Evolutionary conservation across 2,113 vertebrate genomes (phyloP).

Genomic region (Centrocercus urophasianus): DNA sequence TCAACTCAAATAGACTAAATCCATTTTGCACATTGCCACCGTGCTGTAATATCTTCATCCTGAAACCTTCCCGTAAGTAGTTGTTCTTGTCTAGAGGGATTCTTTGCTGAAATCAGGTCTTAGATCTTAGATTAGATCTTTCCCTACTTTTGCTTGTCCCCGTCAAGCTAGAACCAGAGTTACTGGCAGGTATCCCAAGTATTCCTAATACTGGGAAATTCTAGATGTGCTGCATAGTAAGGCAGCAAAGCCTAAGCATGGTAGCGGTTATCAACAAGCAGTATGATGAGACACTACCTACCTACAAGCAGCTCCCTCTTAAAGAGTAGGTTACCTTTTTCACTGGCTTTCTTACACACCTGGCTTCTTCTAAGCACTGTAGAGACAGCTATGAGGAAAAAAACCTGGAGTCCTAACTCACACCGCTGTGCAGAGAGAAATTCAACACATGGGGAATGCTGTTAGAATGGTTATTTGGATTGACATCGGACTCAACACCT

Average conservation of each 20-base stretch:
- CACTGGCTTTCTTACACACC: background rate
- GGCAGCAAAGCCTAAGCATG: background rate
- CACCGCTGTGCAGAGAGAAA: background rate
- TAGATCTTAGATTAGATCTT: background rate
- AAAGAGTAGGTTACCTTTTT: background rate
- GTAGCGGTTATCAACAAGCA: background rate
- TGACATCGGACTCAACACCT: background rate
- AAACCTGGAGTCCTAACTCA: background rate
- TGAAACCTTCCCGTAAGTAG: background rate
- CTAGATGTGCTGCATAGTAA: background rate
- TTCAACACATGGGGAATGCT: accelerated
- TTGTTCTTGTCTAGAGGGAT: background rate
- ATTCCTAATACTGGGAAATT: background rate
- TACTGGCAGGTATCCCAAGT: background rate
- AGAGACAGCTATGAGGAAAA: background rate
- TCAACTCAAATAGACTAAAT: background rate
- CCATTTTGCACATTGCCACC: background rate
- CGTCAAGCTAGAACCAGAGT: background rate
- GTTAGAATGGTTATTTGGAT: background rate
- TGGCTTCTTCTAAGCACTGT: background rate
- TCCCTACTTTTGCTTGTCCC: background rate
- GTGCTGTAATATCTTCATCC: background rate
- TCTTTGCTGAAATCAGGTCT: background rate
- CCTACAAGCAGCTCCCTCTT: background rate
- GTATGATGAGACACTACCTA: background rate